Evolutionary conservation across 2,113 vertebrate genomes (phyloP).

Genomic region (Hippocampus zosterae): DNA sequence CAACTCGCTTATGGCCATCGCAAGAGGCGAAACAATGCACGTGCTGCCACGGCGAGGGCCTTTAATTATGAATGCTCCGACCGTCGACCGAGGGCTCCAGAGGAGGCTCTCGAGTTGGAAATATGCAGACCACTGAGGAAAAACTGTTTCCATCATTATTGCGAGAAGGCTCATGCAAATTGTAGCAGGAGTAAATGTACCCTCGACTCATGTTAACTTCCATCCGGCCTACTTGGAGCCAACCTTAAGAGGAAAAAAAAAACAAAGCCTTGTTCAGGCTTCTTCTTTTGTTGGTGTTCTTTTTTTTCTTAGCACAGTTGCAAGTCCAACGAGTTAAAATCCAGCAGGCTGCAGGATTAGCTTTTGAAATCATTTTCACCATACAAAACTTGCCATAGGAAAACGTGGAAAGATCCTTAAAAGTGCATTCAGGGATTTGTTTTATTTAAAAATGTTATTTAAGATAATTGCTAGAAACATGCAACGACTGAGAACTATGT

Average conservation of each 20-base stretch:
- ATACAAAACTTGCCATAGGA: background rate
- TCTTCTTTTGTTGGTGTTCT: background rate
- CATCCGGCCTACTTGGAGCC: constrained; percentile 41
- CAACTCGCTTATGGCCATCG: constrained; percentile 58
- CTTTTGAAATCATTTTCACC: background rate
- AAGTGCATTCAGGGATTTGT: background rate
- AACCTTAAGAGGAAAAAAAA: background rate
- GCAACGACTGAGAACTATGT: too few species aligned
- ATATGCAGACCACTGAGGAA: constrained; percentile 32
- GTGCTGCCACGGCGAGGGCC: constrained; percentile 33
- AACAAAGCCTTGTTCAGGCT: background rate
- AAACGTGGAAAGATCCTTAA: background rate
- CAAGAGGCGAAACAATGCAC: constrained; percentile 46
- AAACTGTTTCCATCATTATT: constrained; percentile 56
- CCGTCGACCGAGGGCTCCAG: constrained; percentile 45
- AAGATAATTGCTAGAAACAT: too few species aligned
- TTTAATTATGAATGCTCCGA: constrained; percentile 71
- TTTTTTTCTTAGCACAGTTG: background rate
- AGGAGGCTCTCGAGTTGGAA: constrained; percentile 24
- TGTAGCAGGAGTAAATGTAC: constrained; percentile 28
- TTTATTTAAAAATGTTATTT: too few species aligned
- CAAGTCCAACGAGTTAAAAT: background rate
- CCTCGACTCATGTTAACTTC: constrained; percentile 40
- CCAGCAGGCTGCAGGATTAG: background rate
- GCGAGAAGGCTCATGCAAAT: constrained; percentile 43